A percentile compares a stretch with the other conserved stretches of the same genome.
phyloP scores from a whole-genome alignment of 2,797 vertebrate species.

The Eulemur mongoz region DNA sequence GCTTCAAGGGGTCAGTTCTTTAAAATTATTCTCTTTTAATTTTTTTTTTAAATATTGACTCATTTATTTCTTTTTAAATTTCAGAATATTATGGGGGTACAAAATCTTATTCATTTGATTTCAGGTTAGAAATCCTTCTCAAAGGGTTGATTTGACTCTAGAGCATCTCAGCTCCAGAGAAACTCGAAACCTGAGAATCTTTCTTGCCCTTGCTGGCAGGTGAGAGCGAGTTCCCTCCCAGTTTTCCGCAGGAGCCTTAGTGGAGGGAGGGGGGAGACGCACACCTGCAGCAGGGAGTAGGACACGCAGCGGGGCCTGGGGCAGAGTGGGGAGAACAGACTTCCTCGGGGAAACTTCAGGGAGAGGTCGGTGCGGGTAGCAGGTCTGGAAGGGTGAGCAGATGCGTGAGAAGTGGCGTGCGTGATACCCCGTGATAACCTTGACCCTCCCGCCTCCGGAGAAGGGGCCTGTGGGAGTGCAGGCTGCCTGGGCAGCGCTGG shows the following conservation, averaged over 20 bases:
- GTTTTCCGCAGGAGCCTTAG: background rate
- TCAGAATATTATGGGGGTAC: too few species aligned
- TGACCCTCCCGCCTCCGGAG: background rate
- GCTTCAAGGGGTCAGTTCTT: background rate
- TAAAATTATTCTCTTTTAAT: background rate
- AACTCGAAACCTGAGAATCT: too few species aligned
- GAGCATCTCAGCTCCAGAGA: background rate
- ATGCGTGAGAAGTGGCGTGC: rapidly evolving
- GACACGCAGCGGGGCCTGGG: rapidly evolving
- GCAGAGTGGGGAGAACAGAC: too few species aligned
- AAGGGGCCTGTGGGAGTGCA: rapidly evolving
- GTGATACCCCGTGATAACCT: rapidly evolving
- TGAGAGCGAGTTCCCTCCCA: background rate
- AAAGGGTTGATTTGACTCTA: background rate
- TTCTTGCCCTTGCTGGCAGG: background rate
- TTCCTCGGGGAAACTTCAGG: rapidly evolving
- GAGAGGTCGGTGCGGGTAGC: too few species aligned
- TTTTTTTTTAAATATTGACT: too few species aligned
- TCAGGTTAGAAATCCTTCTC: too few species aligned
- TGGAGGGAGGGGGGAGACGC: rapidly evolving
- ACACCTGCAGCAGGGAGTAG: rapidly evolving
- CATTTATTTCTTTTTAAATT: too few species aligned
- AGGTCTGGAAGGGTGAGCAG: rapidly evolving
- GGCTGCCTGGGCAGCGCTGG: rapidly evolving
- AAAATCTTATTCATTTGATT: background rate